phyloP scores from a whole-genome alignment of 2,888 invertebrate genomes.

The Schrankia costaestrigalis region DNA sequence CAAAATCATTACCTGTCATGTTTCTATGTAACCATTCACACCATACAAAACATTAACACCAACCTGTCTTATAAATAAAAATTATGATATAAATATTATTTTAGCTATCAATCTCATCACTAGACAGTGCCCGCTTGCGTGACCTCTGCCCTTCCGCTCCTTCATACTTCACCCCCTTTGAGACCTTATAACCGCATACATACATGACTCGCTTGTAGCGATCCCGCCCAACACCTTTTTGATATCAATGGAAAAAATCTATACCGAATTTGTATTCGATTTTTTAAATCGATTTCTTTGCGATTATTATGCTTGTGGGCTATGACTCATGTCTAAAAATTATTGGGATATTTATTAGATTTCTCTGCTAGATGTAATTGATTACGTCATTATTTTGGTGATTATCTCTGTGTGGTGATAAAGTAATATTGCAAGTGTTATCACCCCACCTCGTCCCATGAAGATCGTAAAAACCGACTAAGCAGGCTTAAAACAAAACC shows the following conservation, averaged over 20 bases:
- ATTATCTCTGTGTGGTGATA: no score
- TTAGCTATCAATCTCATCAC: slow-evolving; percentile 33
- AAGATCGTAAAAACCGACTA: no score
- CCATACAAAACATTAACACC: not conserved
- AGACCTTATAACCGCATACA: slow-evolving; percentile 43
- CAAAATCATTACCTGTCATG: no score
- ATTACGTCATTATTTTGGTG: no score
- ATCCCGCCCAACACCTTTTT: slow-evolving; percentile 70
- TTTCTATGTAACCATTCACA: no score
- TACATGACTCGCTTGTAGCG: slow-evolving; percentile 53
- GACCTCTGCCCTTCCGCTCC: slow-evolving; percentile 69
- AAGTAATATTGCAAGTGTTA: no score
- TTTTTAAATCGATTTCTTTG: slow-evolving; percentile 25
- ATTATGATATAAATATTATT: slow-evolving; percentile 38
- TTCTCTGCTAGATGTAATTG: no score
- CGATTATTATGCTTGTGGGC: no score
- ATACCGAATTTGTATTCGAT: slow-evolving; percentile 45
- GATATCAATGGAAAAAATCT: slow-evolving; percentile 60
- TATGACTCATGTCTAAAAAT: no score
- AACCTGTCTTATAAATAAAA: slow-evolving; percentile 3
- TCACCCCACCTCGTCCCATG: no score
- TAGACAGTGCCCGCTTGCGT: slow-evolving; percentile 48
- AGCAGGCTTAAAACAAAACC: no score
- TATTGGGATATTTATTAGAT: no score
- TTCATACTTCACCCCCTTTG: slow-evolving; percentile 20